phyloP scores from a whole-genome alignment of 2,113 vertebrate genomes.

The Entosphenus tridentatus region DNA sequence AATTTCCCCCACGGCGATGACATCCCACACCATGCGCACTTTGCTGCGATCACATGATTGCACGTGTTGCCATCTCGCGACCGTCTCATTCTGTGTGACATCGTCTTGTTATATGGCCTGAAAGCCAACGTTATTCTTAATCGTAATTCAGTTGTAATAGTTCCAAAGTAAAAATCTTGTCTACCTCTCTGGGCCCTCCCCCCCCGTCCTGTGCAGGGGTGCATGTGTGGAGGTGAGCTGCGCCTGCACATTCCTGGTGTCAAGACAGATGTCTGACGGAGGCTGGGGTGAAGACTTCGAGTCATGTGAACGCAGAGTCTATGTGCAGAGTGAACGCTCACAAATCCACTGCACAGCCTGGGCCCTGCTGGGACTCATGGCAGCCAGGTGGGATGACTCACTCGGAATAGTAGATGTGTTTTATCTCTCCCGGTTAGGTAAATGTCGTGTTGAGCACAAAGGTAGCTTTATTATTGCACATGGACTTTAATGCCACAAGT shows the following conservation, averaged over 20 bases:
- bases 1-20: too few species aligned
- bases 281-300: slow-evolving; percentile 95
- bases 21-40: too few species aligned
- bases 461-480: too few species aligned
- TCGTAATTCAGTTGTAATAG: too few species aligned
- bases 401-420: background rate
- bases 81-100: background rate
- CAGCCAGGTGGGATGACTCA: slow-evolving; percentile 35
- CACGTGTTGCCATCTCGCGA: background rate
- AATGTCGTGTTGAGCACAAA: background rate
- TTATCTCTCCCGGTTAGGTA: background rate
- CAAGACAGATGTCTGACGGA: slow-evolving; percentile 59
- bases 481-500: too few species aligned
- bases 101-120: too few species aligned
- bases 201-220: slow-evolving; percentile 16
- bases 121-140: too few species aligned
- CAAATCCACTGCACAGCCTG: slow-evolving; percentile 86
- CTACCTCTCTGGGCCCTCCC: background rate
- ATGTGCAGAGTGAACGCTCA: slow-evolving; percentile 41
- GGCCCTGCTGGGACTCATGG: slow-evolving; percentile 78
- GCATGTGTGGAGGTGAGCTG: slow-evolving; percentile 33
- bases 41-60: too few species aligned
- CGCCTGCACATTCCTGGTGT: slow-evolving; percentile 59
- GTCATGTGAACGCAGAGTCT: slow-evolving; percentile 49
- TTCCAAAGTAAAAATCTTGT: background rate